Conservation (phyloP, 2,113 vertebrate genomes). For the Pteropus alecto region DNA sequence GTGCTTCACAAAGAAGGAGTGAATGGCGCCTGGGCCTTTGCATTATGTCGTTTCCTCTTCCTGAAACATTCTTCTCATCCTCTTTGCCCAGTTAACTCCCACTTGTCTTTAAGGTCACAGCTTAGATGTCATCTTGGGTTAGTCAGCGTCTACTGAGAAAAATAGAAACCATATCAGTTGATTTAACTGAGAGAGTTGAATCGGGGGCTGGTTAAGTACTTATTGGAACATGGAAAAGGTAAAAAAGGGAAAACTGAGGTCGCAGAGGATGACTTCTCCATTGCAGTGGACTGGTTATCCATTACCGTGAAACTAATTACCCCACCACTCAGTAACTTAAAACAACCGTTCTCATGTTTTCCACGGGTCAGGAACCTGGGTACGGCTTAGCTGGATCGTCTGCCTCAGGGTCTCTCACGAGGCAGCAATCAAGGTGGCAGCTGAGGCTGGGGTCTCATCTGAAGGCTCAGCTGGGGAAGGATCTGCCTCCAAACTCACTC, state of each 20-base stretch:
- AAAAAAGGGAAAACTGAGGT: not conserved
- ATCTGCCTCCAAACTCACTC: not conserved
- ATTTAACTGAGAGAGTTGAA: not conserved
- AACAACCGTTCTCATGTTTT: not conserved
- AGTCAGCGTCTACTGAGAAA: not conserved
- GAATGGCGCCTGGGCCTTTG: not conserved
- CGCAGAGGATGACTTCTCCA: not conserved
- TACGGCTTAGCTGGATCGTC: not conserved
- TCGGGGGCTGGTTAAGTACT: not conserved
- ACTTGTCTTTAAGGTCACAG: not conserved
- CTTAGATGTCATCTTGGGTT: not conserved
- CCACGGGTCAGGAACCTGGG: not conserved
- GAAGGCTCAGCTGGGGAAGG: not conserved
- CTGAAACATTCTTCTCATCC: not conserved
- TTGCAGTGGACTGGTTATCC: not conserved
- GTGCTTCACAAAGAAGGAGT: not conserved
- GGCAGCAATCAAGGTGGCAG: not conserved
- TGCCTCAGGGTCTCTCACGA: not conserved
- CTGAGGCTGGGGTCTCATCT: not conserved
- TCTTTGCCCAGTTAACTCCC: not conserved
- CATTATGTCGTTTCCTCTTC: not conserved
- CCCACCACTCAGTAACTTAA: not conserved
- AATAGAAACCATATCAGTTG: not conserved
- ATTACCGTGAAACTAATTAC: not conserved
- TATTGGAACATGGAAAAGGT: not conserved